These are phyloP conservation scores for Aphis craccivora DNA, from an alignment of 1,140 invertebrate species.

Conservation along the genomic window DNA sequence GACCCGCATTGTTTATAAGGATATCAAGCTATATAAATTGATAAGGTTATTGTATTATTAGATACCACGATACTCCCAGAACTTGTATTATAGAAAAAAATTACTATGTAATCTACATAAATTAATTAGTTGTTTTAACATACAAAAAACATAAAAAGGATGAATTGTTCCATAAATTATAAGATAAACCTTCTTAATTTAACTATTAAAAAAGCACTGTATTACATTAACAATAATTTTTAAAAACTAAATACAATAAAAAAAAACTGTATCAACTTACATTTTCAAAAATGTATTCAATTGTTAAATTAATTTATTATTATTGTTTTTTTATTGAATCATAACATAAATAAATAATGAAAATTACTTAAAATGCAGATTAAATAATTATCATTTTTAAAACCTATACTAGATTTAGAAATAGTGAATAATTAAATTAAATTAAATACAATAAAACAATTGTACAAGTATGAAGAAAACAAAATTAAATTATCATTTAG, in stretches of 20 bases:
- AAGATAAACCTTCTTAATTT: background rate
- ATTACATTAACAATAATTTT: background rate
- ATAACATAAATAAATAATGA: no score
- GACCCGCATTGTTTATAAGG: constrained; percentile 82
- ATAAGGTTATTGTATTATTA: background rate
- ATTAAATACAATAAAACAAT: no score
- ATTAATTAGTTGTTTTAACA: background rate
- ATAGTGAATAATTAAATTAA: no score
- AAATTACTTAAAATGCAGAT: no score
- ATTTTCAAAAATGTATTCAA: background rate
- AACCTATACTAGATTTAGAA: no score
- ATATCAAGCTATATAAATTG: constrained; percentile 72
- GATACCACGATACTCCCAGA: background rate
- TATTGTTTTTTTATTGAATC: no score
- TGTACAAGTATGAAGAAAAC: no score
- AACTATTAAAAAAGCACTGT: background rate
- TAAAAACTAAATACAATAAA: background rate
- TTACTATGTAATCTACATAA: background rate
- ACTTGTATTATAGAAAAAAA: background rate
- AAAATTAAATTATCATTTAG: no score
- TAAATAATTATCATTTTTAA: no score
- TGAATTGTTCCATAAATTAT: background rate
- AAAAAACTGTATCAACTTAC: background rate
- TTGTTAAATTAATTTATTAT: background rate
- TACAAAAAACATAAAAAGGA: background rate